A percentile compares a stretch with the other conserved stretches of the same genome.
Conservation (phyloP, 2,113 vertebrate species). For the Aldabrachelys gigantea region DNA sequence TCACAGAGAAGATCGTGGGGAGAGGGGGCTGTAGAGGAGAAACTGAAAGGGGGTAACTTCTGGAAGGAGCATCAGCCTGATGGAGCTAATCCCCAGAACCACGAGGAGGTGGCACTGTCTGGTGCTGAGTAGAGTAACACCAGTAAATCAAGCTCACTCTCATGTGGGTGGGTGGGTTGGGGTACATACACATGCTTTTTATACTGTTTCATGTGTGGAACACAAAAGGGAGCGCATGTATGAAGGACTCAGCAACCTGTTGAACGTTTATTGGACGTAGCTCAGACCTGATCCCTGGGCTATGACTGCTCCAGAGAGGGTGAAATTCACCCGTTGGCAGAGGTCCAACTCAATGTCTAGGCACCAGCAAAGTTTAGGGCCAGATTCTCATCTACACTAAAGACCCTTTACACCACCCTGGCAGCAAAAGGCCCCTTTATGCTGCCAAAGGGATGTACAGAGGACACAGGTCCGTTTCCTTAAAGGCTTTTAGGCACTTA, state of each 20-base stretch:
- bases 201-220: neutral
- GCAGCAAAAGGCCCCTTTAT: neutral
- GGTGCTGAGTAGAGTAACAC: neutral
- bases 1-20: neutral
- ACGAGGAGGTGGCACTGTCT: neutral
- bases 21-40: too few species aligned
- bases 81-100: too few species aligned
- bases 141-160: neutral
- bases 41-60: too few species aligned
- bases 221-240: neutral
- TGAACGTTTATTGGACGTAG: neutral
- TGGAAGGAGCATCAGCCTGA: too few species aligned
- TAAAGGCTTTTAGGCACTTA: neutral
- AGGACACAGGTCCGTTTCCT: neutral
- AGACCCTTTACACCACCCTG: neutral
- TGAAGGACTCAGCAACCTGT: neutral
- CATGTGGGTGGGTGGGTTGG: too few species aligned
- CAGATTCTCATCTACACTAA: neutral
- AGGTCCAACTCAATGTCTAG: neutral
- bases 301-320: neutral
- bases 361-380: neutral
- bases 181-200: neutral
- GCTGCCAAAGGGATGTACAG: neutral
- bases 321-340: neutral
- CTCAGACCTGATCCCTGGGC: neutral